Evolutionary conservation across 2,888 invertebrate species (phyloP).

Genomic region (Oasisia sp.): DNA sequence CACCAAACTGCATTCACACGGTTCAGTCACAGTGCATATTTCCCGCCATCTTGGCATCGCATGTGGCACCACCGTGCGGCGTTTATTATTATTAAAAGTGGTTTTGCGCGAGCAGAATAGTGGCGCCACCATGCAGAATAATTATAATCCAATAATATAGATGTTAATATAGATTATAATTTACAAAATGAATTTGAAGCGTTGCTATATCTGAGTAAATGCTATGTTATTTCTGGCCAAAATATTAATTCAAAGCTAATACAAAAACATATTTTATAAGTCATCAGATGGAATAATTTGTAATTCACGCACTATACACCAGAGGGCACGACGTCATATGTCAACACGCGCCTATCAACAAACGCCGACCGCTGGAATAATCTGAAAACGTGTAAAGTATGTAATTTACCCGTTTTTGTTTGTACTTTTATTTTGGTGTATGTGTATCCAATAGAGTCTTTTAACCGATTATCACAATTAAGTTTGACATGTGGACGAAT

Average conservation of each 20-base stretch:
- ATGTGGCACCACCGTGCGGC: not conserved
- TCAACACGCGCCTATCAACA: conserved; percentile 8
- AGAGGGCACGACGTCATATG: conserved; percentile 7
- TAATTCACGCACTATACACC: not conserved
- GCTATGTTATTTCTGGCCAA: not conserved
- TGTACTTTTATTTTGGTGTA: not conserved
- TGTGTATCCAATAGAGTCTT: not conserved
- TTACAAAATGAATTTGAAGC: not conserved
- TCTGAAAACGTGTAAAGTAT: not conserved
- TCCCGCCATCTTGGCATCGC: not conserved
- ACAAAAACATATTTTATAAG: not conserved
- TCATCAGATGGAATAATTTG: not conserved
- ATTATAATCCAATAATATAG: no score
- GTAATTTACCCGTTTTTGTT: not conserved
- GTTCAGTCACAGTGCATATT: not conserved
- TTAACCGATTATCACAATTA: not conserved
- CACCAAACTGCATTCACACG: not conserved
- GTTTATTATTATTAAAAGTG: not conserved
- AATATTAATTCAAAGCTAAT: not conserved
- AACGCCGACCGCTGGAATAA: not conserved
- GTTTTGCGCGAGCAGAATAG: no score
- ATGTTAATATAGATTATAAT: no score
- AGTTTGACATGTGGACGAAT: not conserved
- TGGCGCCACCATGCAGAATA: no score
- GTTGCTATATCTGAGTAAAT: not conserved